Evolutionary conservation across 2,888 invertebrate species (phyloP).

Genomic region (Heliconius ismenius): DNA sequence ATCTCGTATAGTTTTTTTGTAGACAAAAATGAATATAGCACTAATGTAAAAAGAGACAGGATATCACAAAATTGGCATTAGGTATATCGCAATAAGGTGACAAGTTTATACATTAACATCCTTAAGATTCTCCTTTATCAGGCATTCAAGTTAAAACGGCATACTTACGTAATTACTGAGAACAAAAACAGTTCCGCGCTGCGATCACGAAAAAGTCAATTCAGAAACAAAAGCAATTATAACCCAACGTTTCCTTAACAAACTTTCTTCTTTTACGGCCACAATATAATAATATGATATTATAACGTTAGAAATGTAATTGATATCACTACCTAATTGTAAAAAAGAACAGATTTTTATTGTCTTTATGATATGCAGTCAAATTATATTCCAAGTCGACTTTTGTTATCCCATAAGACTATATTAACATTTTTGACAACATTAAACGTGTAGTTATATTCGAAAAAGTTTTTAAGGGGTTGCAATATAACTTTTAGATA

Average conservation of each 20-base stretch:
- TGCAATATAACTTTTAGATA: neutral
- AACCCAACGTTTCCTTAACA: slow-evolving; percentile 48
- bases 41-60: neutral
- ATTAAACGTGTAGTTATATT: neutral
- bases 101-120: slow-evolving; percentile 6
- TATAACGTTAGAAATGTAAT: slow-evolving; percentile 7
- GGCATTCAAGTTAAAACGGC: slow-evolving; percentile 30
- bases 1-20: neutral
- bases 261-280: slow-evolving; percentile 52
- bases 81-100: neutral
- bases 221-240: slow-evolving; percentile 49
- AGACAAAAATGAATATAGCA: neutral
- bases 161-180: slow-evolving; percentile 43
- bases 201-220: slow-evolving; percentile 47
- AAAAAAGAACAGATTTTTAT: neutral
- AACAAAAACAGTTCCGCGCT: slow-evolving; percentile 47
- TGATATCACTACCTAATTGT: slow-evolving; percentile 5
- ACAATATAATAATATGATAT: slow-evolving; percentile 18
- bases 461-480: neutral
- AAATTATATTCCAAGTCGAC: no score
- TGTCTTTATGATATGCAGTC: neutral
- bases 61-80: neutral
- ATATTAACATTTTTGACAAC: no score
- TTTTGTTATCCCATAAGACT: no score
- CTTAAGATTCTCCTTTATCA: slow-evolving; percentile 10